Evolutionary conservation across 2,888 invertebrate genomes (phyloP).

Genomic region (Dexiosoma caninum): DNA sequence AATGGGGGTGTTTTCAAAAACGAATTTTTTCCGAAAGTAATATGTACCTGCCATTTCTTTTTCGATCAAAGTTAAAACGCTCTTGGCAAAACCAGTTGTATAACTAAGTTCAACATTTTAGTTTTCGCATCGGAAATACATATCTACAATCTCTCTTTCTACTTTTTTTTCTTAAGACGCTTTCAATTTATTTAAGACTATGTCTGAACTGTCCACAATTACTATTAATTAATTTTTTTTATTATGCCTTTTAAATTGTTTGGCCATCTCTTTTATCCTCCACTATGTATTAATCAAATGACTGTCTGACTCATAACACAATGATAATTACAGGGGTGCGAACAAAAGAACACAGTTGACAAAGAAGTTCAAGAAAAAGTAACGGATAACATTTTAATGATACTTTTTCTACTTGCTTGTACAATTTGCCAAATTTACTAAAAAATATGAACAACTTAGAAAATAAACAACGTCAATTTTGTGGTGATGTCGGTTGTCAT

Average conservation of each 20-base stretch:
- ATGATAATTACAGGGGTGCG: too few species aligned
- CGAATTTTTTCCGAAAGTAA: neutral
- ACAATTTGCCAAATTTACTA: too few species aligned
- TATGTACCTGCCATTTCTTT: neutral
- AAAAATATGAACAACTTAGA: too few species aligned
- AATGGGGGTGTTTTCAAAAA: constrained; percentile 27
- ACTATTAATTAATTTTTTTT: constrained; percentile 27
- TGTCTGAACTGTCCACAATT: constrained; percentile 19
- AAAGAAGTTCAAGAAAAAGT: too few species aligned
- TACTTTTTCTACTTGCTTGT: too few species aligned
- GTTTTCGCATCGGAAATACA: constrained; percentile 6
- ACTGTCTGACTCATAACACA: constrained; percentile 33
- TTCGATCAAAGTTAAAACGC: neutral
- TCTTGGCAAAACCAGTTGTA: neutral
- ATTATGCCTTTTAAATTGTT: constrained; percentile 44
- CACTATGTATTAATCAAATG: constrained; percentile 34
- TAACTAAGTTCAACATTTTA: neutral
- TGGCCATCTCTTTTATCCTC: constrained; percentile 48
- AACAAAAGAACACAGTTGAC: too few species aligned
- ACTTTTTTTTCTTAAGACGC: too few species aligned
- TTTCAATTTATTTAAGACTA: neutral
- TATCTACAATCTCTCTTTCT: neutral
- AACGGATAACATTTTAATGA: too few species aligned
- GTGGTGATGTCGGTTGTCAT: too few species aligned
- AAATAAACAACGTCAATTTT: too few species aligned